phyloP scores from a whole-genome alignment of 2,797 vertebrate genomes.

The Anabas testudineus region DNA sequence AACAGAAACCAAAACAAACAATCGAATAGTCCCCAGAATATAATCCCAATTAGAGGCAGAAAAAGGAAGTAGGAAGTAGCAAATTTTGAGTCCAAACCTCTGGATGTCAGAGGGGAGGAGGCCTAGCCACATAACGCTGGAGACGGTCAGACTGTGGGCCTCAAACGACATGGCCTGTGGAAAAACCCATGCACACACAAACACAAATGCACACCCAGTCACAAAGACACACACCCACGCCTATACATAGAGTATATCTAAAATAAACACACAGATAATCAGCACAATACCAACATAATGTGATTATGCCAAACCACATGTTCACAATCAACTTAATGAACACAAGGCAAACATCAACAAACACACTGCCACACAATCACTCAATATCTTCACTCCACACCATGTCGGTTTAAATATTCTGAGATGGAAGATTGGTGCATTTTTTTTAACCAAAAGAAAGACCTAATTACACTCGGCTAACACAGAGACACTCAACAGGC shows the following conservation, averaged over 20 bases:
- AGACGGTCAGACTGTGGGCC: conserved; percentile 93
- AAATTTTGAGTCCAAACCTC: conserved; percentile 88
- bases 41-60: conserved; percentile 81
- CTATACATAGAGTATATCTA: conserved; percentile 22
- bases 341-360: conserved; percentile 43
- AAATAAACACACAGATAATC: conserved; percentile 55
- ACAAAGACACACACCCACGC: conserved; percentile 29
- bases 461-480: conserved; percentile 69
- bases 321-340: conserved; percentile 46
- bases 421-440: conserved; percentile 45
- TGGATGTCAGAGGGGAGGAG: conserved; percentile 96
- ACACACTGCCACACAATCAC: conserved; percentile 36
- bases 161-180: conserved; percentile 97
- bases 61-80: conserved; percentile 78
- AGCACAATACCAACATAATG: conserved; percentile 18
- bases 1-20: conserved; percentile 84
- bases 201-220: conserved; percentile 28
- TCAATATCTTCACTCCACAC: conserved; percentile 56
- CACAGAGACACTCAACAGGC: conserved; percentile 65
- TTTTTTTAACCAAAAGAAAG: conserved; percentile 57
- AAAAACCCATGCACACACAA: conserved; percentile 55
- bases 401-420: conserved; percentile 59
- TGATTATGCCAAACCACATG: conserved; percentile 32
- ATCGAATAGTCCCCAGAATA: conserved; percentile 79
- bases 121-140: conserved; percentile 95